Base-by-base conservation (phyloP, 2,797 vertebrate genomes). In the Phaenicophaeus curvirostris region DNA sequence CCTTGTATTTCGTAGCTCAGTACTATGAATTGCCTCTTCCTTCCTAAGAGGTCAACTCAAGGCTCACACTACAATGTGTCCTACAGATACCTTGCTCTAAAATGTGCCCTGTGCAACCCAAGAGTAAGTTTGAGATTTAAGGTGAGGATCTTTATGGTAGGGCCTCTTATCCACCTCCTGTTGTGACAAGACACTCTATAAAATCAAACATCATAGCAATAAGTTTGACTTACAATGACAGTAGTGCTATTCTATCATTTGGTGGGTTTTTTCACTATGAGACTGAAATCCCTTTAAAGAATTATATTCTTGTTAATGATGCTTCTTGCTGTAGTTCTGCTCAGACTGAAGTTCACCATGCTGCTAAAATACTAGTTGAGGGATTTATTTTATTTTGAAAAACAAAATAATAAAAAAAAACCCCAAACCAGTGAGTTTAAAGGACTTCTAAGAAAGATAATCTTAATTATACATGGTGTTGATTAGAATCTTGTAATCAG, bases 371-470 rank as follows among this genome's bases (percentile, higher is more conserved):
- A 44, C 14, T 8, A 74, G 14, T 20, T 58, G 13, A 85, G 50
- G n/a, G 69, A 54, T 21, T 83, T 55, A 5, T 17, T 76, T 14
- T 46, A 13, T 77, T 83, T 33, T 13, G 31, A 44, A 42, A 73
- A 58, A 6, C 25, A 55, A 73, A 66, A 4, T 17, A 66, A 58
- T 17, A 66, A 58, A 82, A 30, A 44, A 16, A 48, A 69, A 5
- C 0, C 2, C 1, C 28, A 58, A 54, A 30, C 2, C 31, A 54
- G 2, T 67, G 48, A 41, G 39, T 67, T 66, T 90, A 72, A 90
- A 86, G 55, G 85, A 85, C 24, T 17, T 80, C 66, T 94, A 27
- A 72, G 83, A 82, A 94, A 76, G 18, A 85, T 89, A 76, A 66
- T 89, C 46, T 44, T 61, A 42, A 81, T 91, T 93, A 72, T 41